Conservation (phyloP, 2,113 vertebrate genomes). For the Bubo bubo region DNA sequence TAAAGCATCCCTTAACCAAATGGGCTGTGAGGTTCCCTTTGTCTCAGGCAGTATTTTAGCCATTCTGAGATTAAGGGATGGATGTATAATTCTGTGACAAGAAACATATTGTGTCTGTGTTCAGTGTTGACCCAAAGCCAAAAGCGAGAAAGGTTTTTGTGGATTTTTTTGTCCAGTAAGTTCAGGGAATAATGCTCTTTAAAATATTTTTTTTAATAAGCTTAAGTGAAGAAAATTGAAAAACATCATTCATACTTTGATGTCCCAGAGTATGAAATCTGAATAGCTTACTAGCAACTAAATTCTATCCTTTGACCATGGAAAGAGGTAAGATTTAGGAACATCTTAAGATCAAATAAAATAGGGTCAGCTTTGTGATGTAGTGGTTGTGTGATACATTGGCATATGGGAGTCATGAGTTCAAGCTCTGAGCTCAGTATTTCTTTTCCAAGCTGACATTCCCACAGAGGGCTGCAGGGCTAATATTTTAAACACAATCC, state of each 20-base stretch:
- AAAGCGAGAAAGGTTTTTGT: conserved; percentile 2
- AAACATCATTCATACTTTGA: conserved; percentile 72
- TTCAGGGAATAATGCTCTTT: conserved; percentile 66
- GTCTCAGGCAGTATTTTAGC: neutral
- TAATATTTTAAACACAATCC: neutral
- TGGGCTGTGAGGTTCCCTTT: neutral
- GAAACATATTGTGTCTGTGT: neutral
- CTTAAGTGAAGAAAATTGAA: conserved; percentile 73
- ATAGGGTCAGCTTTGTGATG: neutral
- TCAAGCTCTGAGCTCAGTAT: neutral
- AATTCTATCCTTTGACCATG: conserved; percentile 46
- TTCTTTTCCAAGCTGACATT: neutral
- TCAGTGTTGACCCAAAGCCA: conserved; percentile 10
- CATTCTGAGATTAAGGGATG: neutral
- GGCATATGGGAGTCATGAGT: neutral
- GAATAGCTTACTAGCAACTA: conserved; percentile 40
- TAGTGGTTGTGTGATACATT: neutral
- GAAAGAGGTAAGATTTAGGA: conserved; percentile 54
- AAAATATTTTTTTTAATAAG: conserved; percentile 68
- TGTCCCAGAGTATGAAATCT: conserved; percentile 75
- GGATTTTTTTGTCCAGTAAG: conserved; percentile 54
- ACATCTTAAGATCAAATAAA: conserved; percentile 18
- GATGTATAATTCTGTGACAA: neutral
- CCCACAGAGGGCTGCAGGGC: neutral
- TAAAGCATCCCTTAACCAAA: neutral